Evolutionary conservation across 2,888 invertebrate species (phyloP).

Genomic region (Drymonia ruficornis): DNA sequence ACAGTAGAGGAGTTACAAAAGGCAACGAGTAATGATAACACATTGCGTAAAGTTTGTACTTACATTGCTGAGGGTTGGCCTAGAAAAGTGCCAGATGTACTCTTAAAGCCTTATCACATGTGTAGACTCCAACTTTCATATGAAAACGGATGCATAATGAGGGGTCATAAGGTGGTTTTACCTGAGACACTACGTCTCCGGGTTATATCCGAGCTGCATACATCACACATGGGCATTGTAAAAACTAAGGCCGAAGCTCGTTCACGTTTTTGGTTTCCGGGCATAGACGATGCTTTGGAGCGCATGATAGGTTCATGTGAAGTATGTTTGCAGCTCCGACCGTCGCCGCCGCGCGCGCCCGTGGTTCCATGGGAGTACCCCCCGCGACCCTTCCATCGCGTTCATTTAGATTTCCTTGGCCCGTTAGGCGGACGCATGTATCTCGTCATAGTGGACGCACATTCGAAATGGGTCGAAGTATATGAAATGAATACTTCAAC

Average conservation of each 20-base stretch:
- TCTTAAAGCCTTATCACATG: constrained; percentile 21
- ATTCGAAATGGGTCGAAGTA: constrained; percentile 7
- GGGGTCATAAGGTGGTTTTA: constrained; percentile 35
- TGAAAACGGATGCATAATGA: constrained; percentile 32
- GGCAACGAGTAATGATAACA: constrained; percentile 17
- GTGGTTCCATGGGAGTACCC: constrained; percentile 5
- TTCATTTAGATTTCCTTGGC: constrained; percentile 5
- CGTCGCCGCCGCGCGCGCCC: constrained; percentile 13
- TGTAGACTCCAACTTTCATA: constrained; percentile 26
- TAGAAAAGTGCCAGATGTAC: constrained; percentile 12
- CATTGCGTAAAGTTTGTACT: constrained; percentile 10
- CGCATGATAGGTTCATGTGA: constrained; percentile 19
- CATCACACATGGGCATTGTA: constrained; percentile 35
- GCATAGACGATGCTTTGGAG: constrained; percentile 24
- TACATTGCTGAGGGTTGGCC: constrained; percentile 29
- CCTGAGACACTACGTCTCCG: constrained; percentile 18
- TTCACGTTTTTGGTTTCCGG: constrained; percentile 35
- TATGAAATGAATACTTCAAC: constrained; percentile 5
- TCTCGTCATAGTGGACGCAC: not conserved
- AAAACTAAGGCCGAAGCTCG: constrained; percentile 40
- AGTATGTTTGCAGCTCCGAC: constrained; percentile 16
- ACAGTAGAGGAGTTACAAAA: constrained; percentile 13
- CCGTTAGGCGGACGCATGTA: not conserved
- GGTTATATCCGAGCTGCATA: constrained; percentile 23
- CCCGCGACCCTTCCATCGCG: not conserved